These are phyloP conservation scores for Eubasilissa splendida DNA, from an alignment of 2,888 invertebrate genomes.

Conservation along the genomic window DNA sequence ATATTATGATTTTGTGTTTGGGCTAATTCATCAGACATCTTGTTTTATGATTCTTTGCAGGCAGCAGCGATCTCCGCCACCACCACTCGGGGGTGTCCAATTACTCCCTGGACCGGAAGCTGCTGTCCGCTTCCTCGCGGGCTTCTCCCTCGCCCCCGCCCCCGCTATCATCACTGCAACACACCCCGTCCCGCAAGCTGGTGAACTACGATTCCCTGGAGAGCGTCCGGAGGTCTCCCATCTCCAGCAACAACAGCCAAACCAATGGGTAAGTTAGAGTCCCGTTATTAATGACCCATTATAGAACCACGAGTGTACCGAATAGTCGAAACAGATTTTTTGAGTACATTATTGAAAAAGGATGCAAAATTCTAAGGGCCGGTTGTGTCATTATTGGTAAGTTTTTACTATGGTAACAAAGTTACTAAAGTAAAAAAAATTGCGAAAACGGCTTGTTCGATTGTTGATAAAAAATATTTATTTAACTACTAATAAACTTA, in stretches of 20 bases:
- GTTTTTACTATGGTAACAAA: too few relatives aligned
- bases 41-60: constrained; percentile 62
- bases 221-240: constrained; percentile 68
- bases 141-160: constrained; percentile 75
- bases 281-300: too few relatives aligned
- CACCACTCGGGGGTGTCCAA: constrained; percentile 64
- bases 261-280: constrained; percentile 51
- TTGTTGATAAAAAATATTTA: too few relatives aligned
- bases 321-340: too few relatives aligned
- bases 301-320: too few relatives aligned
- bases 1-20: too few relatives aligned
- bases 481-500: too few relatives aligned
- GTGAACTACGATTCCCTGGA: constrained; percentile 68
- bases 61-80: constrained; percentile 71
- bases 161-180: constrained; percentile 73
- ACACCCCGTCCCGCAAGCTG: constrained; percentile 64
- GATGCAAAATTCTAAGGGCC: too few relatives aligned
- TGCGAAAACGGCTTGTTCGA: too few relatives aligned
- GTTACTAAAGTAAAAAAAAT: too few relatives aligned
- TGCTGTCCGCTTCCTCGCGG: constrained; percentile 66
- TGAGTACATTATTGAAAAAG: too few relatives aligned
- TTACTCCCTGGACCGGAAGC: constrained; percentile 73
- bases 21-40: neutral
- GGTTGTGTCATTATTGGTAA: too few relatives aligned
- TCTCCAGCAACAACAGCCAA: constrained; percentile 64